Evolutionary conservation across 2,113 vertebrate species (phyloP).

Genomic region (Etia nguti): DNA sequence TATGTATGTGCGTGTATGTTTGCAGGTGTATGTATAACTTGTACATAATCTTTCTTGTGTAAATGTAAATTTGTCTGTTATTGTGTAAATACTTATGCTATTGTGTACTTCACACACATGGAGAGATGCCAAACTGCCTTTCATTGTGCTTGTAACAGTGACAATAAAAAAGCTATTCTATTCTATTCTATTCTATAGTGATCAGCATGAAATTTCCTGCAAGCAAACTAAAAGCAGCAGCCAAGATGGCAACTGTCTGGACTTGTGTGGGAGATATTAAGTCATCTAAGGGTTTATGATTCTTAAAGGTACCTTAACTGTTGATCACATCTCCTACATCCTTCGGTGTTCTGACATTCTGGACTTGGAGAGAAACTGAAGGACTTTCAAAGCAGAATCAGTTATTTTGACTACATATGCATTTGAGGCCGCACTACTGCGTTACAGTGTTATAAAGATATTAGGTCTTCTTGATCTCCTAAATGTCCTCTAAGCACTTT

Average conservation of each 20-base stretch:
- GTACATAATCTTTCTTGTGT: too few species aligned
- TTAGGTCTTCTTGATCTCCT: background rate
- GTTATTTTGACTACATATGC: background rate
- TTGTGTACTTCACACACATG: too few species aligned
- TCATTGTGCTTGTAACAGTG: too few species aligned
- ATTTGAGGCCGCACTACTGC: background rate
- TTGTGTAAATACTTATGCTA: too few species aligned
- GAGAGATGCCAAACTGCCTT: too few species aligned
- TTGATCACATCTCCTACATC: background rate
- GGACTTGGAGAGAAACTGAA: background rate
- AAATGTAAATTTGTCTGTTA: too few species aligned
- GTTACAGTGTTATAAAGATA: background rate
- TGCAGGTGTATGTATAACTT: too few species aligned
- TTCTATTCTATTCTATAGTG: too few species aligned
- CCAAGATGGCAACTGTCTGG: background rate
- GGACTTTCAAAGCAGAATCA: background rate
- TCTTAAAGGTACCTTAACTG: background rate
- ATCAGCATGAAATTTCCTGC: background rate
- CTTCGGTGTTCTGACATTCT: background rate
- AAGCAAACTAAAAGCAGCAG: background rate
- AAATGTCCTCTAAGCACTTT: background rate
- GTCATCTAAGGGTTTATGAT: background rate
- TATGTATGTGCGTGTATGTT: too few species aligned
- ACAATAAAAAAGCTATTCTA: too few species aligned
- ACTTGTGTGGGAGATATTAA: background rate